A percentile compares a stretch with the other conserved stretches of the same genome.
phyloP scores from a whole-genome alignment of 2,113 vertebrate genomes.

The Microcebus jonahi region DNA sequence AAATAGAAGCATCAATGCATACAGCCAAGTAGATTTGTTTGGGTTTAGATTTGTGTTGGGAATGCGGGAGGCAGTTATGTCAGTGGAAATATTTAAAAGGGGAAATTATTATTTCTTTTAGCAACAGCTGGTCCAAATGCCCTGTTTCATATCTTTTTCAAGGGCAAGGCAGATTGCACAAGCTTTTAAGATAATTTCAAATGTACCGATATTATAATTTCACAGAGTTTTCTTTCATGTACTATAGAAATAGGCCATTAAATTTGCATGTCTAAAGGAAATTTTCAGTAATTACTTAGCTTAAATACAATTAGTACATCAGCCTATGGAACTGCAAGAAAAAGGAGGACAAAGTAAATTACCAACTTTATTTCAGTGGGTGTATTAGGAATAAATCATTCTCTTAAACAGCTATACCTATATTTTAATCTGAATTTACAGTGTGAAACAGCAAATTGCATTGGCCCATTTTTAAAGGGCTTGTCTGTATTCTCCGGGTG shows the following conservation, averaged over 20 bases:
- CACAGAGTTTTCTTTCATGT: slow-evolving; percentile 44
- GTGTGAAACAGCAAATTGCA: not conserved
- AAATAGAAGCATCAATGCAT: not conserved
- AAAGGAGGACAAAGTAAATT: slow-evolving; percentile 46
- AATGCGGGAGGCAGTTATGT: not conserved
- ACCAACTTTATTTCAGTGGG: not conserved
- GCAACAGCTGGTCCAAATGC: not conserved
- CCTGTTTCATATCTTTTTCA: not conserved
- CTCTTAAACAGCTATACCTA: not conserved
- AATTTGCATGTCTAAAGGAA: slow-evolving; percentile 61
- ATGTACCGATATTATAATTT: slow-evolving; percentile 43
- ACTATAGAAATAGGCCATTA: slow-evolving; percentile 59
- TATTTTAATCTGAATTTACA: slow-evolving; percentile 25
- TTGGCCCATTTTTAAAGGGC: not conserved
- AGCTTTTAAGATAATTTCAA: slow-evolving; percentile 56
- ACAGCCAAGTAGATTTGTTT: not conserved
- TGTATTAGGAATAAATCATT: not conserved
- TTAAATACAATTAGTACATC: slow-evolving; percentile 47
- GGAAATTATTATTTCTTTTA: not conserved
- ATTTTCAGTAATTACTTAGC: slow-evolving; percentile 57
- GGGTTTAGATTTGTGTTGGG: not conserved
- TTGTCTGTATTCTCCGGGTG: not conserved
- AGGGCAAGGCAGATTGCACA: not conserved
- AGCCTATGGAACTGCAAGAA: not conserved
- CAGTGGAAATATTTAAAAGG: not conserved